Evolutionary conservation across 2,888 invertebrate genomes (phyloP).

Genomic region (Bellardia pandia): DNA sequence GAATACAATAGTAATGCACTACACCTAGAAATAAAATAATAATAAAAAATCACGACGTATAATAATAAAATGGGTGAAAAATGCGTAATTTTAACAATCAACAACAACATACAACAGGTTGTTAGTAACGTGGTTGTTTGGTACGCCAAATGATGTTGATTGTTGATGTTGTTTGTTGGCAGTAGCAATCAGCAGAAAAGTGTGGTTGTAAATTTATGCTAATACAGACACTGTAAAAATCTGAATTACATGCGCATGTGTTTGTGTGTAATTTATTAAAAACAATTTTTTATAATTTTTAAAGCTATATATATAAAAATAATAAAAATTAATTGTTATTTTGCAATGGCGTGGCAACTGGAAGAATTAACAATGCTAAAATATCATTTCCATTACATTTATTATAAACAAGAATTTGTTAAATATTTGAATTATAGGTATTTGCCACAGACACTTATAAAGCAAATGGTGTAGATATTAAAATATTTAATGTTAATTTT

Average conservation of each 20-base stretch:
- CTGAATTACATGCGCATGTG: no score
- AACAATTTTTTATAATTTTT: slow-evolving; percentile 8
- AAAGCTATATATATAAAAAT: not conserved
- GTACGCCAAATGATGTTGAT: not conserved
- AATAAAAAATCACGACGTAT: slow-evolving; percentile 34
- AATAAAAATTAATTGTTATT: slow-evolving; percentile 15
- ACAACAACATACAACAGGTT: slow-evolving; percentile 6
- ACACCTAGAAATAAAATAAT: not conserved
- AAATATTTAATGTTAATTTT: slow-evolving; percentile 19
- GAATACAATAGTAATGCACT: slow-evolving; percentile 2
- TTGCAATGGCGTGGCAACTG: not conserved
- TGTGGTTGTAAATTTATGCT: not conserved
- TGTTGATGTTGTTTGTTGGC: not conserved
- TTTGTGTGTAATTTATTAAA: not conserved
- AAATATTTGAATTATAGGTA: no score
- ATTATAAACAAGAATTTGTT: not conserved
- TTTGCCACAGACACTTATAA: not conserved
- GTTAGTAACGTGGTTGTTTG: not conserved
- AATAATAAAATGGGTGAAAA: not conserved
- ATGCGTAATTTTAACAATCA: slow-evolving; percentile 18
- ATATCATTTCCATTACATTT: not conserved
- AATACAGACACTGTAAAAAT: not conserved
- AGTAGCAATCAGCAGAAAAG: not conserved
- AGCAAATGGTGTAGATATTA: not conserved
- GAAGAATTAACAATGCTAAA: not conserved